A percentile compares a stretch with the other conserved stretches of the same genome.
These are phyloP conservation scores for Acleris cristana DNA, from an alignment of 2,888 invertebrate species.

Conservation along the genomic window DNA sequence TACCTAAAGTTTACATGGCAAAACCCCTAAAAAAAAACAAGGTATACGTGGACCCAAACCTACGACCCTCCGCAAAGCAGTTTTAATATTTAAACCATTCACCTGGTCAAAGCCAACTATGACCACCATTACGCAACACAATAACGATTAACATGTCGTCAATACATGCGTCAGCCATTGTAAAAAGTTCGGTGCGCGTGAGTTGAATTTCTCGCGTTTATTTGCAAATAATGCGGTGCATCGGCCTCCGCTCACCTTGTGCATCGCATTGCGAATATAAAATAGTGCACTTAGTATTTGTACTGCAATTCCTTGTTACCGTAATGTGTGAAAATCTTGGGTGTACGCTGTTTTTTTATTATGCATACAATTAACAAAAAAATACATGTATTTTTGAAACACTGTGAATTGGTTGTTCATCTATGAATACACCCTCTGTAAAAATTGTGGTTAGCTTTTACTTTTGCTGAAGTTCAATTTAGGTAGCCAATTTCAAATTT, in stretches of 20 bases:
- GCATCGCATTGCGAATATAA: conserved; percentile 63
- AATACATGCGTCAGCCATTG: conserved; percentile 40
- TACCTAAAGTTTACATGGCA: too few relatives aligned
- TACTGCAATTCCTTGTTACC: conserved; percentile 18
- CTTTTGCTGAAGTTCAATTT: too few relatives aligned
- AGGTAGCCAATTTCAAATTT: too few relatives aligned
- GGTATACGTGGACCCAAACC: too few relatives aligned
- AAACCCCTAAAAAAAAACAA: too few relatives aligned
- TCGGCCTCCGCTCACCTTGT: conserved; percentile 76
- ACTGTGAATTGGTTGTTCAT: too few relatives aligned
- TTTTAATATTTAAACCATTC: not conserved
- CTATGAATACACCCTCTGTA: too few relatives aligned
- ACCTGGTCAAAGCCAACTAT: not conserved
- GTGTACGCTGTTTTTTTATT: not conserved
- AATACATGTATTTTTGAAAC: too few relatives aligned
- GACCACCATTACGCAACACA: conserved; percentile 63
- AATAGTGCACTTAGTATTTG: conserved; percentile 50
- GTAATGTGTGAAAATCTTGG: conserved; percentile 15
- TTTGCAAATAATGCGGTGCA: conserved; percentile 77
- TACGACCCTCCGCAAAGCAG: too few relatives aligned
- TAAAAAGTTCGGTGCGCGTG: conserved; percentile 55
- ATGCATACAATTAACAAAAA: not conserved
- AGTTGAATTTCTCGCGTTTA: conserved; percentile 60
- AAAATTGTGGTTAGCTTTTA: too few relatives aligned
- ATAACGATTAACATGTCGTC: conserved; percentile 49